phyloP scores from a whole-genome alignment of 2,888 invertebrate species.

The Temnothorax ravouxi region DNA sequence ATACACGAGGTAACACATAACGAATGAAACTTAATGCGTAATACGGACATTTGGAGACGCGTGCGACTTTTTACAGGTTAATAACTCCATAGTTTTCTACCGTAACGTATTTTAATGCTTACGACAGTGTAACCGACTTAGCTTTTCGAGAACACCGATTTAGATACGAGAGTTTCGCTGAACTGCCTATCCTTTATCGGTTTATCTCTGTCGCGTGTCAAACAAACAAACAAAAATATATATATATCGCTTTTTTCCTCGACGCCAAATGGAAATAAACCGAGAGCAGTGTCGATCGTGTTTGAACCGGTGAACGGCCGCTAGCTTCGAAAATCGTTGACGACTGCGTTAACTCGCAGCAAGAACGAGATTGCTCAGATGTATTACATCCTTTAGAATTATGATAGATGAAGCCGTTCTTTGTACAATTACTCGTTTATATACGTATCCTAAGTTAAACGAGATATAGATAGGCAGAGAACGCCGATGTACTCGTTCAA shows the following conservation, averaged over 20 bases:
- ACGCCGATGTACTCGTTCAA: slow-evolving; percentile 77
- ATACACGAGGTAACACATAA: slow-evolving; percentile 48
- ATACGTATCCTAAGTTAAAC: slow-evolving; percentile 72
- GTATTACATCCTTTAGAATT: slow-evolving; percentile 57
- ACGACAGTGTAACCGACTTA: slow-evolving; percentile 66
- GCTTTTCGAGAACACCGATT: slow-evolving; percentile 58
- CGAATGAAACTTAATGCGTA: slow-evolving; percentile 46
- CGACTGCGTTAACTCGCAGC: slow-evolving; percentile 62
- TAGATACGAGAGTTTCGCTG: slow-evolving; percentile 49
- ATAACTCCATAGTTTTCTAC: slow-evolving; percentile 80
- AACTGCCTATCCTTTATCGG: slow-evolving; percentile 46
- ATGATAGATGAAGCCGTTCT: slow-evolving; percentile 51
- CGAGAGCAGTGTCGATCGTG: slow-evolving; percentile 40
- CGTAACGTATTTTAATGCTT: slow-evolving; percentile 77
- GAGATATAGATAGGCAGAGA: slow-evolving; percentile 64
- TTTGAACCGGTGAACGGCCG: slow-evolving; percentile 40
- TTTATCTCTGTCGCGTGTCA: slow-evolving; percentile 42
- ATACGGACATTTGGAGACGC: slow-evolving; percentile 63
- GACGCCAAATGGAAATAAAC: slow-evolving; percentile 25
- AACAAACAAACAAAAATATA: neutral
- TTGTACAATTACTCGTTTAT: slow-evolving; percentile 69
- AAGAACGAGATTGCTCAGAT: slow-evolving; percentile 64
- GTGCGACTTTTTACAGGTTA: slow-evolving; percentile 80
- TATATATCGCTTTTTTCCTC: slow-evolving; percentile 34
- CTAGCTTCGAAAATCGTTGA: slow-evolving; percentile 58